These are phyloP conservation scores for Molorchus minor DNA, from an alignment of 2,888 invertebrate species.

Conservation along the genomic window DNA sequence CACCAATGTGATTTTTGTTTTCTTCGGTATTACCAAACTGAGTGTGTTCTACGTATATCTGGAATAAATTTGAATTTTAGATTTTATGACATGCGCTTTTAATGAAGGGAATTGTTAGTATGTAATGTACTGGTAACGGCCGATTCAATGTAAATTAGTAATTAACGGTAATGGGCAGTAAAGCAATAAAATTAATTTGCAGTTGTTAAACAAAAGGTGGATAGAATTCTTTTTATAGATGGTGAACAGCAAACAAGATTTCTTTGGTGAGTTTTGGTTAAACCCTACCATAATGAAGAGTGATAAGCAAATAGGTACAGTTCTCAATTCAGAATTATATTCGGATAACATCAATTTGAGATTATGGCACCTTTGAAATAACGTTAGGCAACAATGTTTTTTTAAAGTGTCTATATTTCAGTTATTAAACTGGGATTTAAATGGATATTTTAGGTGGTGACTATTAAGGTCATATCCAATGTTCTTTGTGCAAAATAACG, in stretches of 20 bases:
- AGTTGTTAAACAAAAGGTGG: not conserved
- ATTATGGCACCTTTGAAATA: no score
- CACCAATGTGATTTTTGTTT: not conserved
- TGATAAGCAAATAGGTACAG: no score
- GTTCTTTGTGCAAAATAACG: no score
- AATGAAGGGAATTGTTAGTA: constrained; percentile 9
- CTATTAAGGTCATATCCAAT: no score
- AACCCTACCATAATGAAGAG: no score
- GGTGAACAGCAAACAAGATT: not conserved
- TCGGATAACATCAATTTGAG: no score
- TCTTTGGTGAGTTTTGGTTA: no score
- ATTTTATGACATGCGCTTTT: constrained; percentile 12
- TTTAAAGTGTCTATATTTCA: no score
- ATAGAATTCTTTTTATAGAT: not conserved
- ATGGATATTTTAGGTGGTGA: no score
- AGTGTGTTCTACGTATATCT: not conserved
- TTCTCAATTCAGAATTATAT: no score
- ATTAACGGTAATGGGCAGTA: constrained; percentile 9
- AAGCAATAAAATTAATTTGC: constrained; percentile 17
- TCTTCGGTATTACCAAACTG: constrained; percentile 1
- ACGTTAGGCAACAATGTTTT: no score
- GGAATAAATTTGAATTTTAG: constrained; percentile 21
- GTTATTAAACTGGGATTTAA: no score
- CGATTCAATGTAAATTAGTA: constrained; percentile 22
- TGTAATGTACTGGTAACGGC: constrained; percentile 2